A percentile compares a stretch with the other conserved stretches of the same genome.
Evolutionary conservation across 2,888 invertebrate genomes (phyloP).

Genomic region (Miltochrista miniata): DNA sequence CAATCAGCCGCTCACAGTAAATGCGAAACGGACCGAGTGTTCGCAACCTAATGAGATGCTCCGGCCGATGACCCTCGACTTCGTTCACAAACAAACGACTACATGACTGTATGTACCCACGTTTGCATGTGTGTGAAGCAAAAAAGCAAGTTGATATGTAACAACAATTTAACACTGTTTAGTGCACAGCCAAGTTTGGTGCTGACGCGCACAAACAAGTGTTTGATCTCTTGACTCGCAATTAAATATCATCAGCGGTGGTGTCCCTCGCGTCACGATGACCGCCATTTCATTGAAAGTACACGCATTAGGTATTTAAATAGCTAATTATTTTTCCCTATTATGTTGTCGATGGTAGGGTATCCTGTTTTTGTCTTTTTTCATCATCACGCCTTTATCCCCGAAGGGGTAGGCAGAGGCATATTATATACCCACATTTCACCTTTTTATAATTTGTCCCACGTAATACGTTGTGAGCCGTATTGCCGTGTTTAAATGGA

Average conservation of each 20-base stretch:
- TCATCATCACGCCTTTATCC: no score
- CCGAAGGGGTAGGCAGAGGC: no score
- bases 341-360: no score
- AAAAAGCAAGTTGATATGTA: conserved; percentile 1
- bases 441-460: no score
- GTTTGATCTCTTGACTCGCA: conserved; percentile 29
- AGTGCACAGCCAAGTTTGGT: conserved; percentile 16
- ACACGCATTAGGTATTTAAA: no score
- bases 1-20: conserved; percentile 23
- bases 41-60: conserved; percentile 31
- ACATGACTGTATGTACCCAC: not conserved
- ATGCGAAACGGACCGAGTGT: conserved; percentile 27
- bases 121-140: not conserved
- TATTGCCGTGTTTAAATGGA: no score
- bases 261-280: not conserved
- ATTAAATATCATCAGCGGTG: conserved; percentile 12
- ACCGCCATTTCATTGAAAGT: no score
- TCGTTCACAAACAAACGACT: conserved; percentile 1
- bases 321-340: no score
- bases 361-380: no score
- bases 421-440: no score
- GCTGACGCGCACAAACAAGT: conserved; percentile 17
- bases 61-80: conserved; percentile 19
- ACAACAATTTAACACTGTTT: conserved; percentile 12
- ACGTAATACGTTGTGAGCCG: no score